Evolutionary conservation across 2,888 invertebrate species (phyloP).

Genomic region (Lithophane ornitopus): DNA sequence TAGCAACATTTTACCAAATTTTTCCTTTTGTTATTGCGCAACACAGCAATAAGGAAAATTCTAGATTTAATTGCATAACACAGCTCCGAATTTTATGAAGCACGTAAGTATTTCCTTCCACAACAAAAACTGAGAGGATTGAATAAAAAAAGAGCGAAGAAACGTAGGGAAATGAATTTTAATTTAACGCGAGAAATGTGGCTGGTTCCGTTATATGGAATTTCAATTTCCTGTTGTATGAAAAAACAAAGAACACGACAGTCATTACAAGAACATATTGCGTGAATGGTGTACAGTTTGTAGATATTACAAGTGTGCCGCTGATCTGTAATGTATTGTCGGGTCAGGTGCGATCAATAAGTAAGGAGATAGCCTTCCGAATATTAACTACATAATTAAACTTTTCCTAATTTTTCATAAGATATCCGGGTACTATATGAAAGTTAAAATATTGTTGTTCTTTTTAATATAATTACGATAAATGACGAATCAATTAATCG

Average conservation of each 20-base stretch:
- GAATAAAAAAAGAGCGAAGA: conserved; percentile 28
- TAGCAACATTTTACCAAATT: conserved; percentile 22
- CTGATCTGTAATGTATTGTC: conserved; percentile 26
- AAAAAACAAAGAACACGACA: conserved; percentile 32
- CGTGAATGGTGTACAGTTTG: conserved; percentile 5
- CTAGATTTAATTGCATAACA: conserved; percentile 28
- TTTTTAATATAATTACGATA: not conserved
- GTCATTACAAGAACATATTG: conserved; percentile 27
- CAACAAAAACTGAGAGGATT: conserved; percentile 11
- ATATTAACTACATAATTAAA: conserved; percentile 34
- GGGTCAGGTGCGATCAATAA: conserved; percentile 51
- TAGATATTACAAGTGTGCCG: conserved; percentile 25
- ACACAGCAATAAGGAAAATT: conserved; percentile 26
- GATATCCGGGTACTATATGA: not conserved
- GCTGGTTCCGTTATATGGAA: conserved; percentile 18
- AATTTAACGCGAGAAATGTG: conserved; percentile 39
- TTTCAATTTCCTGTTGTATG: conserved; percentile 41
- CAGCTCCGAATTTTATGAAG: not conserved
- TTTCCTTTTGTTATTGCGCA: conserved; percentile 11
- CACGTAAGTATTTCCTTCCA: not conserved
- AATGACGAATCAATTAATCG: too few relatives aligned
- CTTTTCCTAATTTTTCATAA: conserved; percentile 10
- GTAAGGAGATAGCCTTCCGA: conserved; percentile 16
- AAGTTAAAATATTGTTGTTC: conserved; percentile 1
- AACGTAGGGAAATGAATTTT: conserved; percentile 32